phyloP scores from a whole-genome alignment of 2,888 invertebrate species.

The Timandra comae region DNA sequence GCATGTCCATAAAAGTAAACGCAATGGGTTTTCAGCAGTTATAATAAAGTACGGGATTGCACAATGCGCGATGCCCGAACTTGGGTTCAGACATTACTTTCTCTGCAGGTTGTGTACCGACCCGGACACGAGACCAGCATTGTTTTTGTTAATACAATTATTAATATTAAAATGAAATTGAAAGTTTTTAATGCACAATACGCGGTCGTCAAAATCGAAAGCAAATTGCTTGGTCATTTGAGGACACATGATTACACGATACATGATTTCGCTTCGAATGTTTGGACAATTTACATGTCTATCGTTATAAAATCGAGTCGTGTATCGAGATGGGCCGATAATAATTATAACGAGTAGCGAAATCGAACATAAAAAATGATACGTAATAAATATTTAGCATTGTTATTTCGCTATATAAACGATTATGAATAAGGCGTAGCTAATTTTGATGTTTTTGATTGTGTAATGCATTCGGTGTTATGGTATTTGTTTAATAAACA shows the following conservation, averaged over 20 bases:
- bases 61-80: too few relatives aligned
- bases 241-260: constrained; percentile 33
- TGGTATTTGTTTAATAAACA: too few relatives aligned
- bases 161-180: constrained; percentile 58
- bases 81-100: constrained; percentile 46
- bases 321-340: constrained; percentile 9
- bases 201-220: constrained; percentile 52
- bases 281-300: constrained; percentile 20
- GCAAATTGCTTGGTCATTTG: constrained; percentile 44
- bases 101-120: constrained; percentile 48
- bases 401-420: too few relatives aligned
- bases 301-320: constrained; percentile 15
- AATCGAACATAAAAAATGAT: neutral
- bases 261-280: constrained; percentile 31
- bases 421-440: too few relatives aligned
- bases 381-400: neutral
- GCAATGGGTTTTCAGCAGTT: constrained; percentile 28
- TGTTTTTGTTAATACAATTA: constrained; percentile 63
- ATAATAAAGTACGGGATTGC: constrained; percentile 48
- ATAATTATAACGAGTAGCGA: constrained; percentile 4
- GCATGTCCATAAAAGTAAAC: constrained; percentile 24
- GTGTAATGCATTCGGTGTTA: too few relatives aligned
- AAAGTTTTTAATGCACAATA: constrained; percentile 57
- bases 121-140: constrained; percentile 56
- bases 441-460: too few relatives aligned